phyloP scores from a whole-genome alignment of 2,888 invertebrate genomes.

The Acholoe squamosa region DNA sequence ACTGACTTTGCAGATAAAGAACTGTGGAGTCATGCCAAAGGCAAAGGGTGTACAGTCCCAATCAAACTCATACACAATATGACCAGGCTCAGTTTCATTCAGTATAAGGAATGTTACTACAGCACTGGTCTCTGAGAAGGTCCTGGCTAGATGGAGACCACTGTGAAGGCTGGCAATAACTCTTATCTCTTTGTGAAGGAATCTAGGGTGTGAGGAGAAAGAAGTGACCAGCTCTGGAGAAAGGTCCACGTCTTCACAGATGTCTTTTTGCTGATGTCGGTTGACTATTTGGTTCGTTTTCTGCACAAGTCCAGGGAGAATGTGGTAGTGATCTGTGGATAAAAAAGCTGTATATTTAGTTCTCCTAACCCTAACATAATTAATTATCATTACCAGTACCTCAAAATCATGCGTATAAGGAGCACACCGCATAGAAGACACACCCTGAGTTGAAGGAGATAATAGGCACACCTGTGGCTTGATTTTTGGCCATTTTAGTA shows the following conservation, averaged over 20 bases:
- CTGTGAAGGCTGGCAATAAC: background rate
- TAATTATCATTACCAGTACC: too few species aligned
- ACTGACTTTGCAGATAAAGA: background rate
- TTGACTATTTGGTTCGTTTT: background rate
- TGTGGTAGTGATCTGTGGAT: background rate
- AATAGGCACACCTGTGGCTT: too few species aligned
- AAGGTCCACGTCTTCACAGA: background rate
- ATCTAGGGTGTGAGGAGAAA: background rate
- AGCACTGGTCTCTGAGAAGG: background rate
- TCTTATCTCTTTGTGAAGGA: background rate
- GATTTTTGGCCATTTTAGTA: too few species aligned
- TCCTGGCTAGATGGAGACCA: slow-evolving; percentile 9
- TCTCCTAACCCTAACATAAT: too few species aligned
- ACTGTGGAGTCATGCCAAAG: background rate
- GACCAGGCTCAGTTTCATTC: background rate
- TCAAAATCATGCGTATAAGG: too few species aligned
- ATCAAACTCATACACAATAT: background rate
- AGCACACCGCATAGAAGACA: too few species aligned
- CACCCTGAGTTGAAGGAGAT: too few species aligned
- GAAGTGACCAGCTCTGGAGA: slow-evolving; percentile 6
- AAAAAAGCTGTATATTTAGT: too few species aligned
- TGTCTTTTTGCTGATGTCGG: background rate
- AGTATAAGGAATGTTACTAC: background rate
- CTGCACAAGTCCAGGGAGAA: background rate
- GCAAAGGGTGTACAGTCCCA: slow-evolving; percentile 36